phyloP scores from a whole-genome alignment of 2,888 invertebrate genomes.

The Erebia aethiops region DNA sequence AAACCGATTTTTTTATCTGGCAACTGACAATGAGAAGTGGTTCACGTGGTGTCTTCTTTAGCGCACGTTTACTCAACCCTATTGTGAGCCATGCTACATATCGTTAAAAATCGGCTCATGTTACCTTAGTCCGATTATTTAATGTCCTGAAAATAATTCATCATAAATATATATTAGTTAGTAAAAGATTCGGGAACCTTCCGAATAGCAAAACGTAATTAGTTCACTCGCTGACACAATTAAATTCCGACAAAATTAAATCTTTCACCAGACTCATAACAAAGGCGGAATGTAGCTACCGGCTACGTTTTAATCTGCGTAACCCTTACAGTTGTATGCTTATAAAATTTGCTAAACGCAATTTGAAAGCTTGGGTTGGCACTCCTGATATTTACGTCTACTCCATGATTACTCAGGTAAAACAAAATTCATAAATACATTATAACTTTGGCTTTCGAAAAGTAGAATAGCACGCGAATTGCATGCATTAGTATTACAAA shows the following conservation, averaged over 20 bases:
- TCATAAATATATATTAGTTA: background rate
- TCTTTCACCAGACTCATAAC: constrained; percentile 28
- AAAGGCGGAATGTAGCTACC: constrained; percentile 26
- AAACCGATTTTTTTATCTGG: too few species aligned
- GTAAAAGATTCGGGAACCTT: constrained; percentile 36
- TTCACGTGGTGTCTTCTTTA: too few species aligned
- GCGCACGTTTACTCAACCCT: too few species aligned
- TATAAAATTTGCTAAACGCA: constrained; percentile 29
- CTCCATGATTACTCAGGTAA: background rate
- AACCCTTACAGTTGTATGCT: constrained; percentile 28
- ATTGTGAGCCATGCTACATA: too few species aligned
- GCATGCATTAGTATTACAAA: too few species aligned
- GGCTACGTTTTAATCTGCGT: constrained; percentile 35
- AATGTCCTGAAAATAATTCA: too few species aligned
- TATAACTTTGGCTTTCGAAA: too few species aligned
- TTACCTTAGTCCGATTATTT: too few species aligned
- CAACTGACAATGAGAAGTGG: too few species aligned
- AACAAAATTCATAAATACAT: background rate
- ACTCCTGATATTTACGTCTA: constrained; percentile 5
- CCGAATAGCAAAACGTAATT: constrained; percentile 36
- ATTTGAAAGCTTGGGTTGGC: constrained; percentile 22
- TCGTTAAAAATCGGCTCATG: too few species aligned
- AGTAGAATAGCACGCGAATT: too few species aligned
- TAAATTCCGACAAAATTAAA: constrained; percentile 37
- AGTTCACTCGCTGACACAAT: constrained; percentile 38